Evolutionary conservation across 92 coral and sea anemone species (phyloP).

Genomic region (Siderastrea radians): DNA sequence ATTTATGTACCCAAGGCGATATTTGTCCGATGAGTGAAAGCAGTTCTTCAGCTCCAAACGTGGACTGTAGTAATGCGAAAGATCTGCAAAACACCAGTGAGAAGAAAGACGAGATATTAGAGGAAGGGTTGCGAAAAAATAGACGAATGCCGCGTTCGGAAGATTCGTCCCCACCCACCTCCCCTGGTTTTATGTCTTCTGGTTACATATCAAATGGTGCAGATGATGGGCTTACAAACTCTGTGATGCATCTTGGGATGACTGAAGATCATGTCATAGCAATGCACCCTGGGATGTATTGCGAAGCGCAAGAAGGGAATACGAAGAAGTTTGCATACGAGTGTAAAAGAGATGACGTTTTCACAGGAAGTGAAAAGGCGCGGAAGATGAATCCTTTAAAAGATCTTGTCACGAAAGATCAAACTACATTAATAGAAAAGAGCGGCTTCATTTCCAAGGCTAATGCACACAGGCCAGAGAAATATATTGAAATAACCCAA

Average conservation of each 20-base stretch:
- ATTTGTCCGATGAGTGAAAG: slow-evolving; percentile 56
- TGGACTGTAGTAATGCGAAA: slow-evolving; percentile 51
- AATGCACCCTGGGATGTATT: not conserved
- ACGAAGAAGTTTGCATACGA: too few relatives aligned
- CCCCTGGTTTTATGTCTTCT: slow-evolving; percentile 11
- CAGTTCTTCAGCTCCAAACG: slow-evolving; percentile 46
- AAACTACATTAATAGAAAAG: not conserved
- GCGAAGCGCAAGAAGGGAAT: not conserved
- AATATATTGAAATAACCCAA: slow-evolving; percentile 4
- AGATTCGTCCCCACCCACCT: slow-evolving; percentile 29
- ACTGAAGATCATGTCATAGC: not conserved
- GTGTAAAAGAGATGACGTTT: slow-evolving; percentile 10
- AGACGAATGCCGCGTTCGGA: not conserved
- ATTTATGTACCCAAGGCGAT: slow-evolving; percentile 68
- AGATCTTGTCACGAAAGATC: not conserved
- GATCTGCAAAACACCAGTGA: slow-evolving; percentile 15
- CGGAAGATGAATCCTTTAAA: not conserved
- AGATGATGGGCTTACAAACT: not conserved
- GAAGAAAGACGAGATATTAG: not conserved
- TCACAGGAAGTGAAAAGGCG: not conserved
- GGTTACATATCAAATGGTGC: slow-evolving; percentile 5
- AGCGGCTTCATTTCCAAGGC: not conserved
- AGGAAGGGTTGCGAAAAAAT: not conserved
- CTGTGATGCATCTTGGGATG: not conserved
- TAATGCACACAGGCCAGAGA: not conserved